Percentiles rank a stretch among this genome's conserved stretches.
These are phyloP conservation scores for Amia ocellicauda DNA, from an alignment of 2,113 vertebrate species.

Conservation along the genomic window DNA sequence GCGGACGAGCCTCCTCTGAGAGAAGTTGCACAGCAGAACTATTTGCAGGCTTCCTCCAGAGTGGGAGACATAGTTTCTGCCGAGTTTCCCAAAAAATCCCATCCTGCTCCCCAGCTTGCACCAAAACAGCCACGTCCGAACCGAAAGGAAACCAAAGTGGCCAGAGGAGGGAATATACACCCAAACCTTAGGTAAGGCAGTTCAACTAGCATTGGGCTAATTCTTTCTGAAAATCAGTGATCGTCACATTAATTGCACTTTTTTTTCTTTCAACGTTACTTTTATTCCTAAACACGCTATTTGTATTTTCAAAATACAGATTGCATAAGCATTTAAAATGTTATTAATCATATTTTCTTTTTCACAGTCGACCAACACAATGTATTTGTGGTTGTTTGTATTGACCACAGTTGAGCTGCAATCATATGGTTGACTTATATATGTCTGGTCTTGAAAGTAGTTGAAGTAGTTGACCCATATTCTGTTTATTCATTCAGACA, in stretches of 20 bases:
- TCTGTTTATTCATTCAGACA: slow-evolving; percentile 4
- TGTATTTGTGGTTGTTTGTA: too few species aligned
- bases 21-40: slow-evolving; percentile 46
- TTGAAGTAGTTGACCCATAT: background rate
- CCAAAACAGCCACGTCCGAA: slow-evolving; percentile 25
- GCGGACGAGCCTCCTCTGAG: slow-evolving; percentile 54
- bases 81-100: slow-evolving; percentile 44
- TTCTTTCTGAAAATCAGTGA: too few species aligned
- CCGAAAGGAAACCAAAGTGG: slow-evolving; percentile 31
- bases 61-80: slow-evolving; percentile 28
- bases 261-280: too few species aligned
- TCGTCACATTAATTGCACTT: too few species aligned
- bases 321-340: too few species aligned
- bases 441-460: background rate
- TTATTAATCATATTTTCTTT: too few species aligned
- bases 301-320: too few species aligned
- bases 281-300: too few species aligned
- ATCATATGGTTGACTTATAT: too few species aligned
- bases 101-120: slow-evolving; percentile 23
- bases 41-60: slow-evolving; percentile 14
- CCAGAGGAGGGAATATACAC: slow-evolving; percentile 35
- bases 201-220: too few species aligned
- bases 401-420: too few species aligned
- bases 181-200: slow-evolving; percentile 53
- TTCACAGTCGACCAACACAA: too few species aligned